Conservation (phyloP, 2,888 invertebrate genomes). For the Dorcus hopei region DNA sequence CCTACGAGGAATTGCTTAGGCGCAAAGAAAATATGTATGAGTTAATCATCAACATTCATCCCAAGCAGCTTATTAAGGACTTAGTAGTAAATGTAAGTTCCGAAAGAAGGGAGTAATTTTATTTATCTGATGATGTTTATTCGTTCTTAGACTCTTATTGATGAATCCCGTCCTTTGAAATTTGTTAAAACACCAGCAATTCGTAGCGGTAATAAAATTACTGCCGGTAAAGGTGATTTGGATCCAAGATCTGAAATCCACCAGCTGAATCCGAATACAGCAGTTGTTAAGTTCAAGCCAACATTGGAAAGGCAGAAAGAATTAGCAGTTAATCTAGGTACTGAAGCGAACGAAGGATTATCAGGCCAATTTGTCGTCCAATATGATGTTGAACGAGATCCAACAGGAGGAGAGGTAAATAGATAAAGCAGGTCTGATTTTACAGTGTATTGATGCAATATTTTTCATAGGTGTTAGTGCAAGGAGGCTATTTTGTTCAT, state of each 20-base stretch:
- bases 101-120: too few relatives aligned
- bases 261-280: constrained; percentile 32
- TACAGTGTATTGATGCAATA: not conserved
- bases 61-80: too few relatives aligned
- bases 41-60: too few relatives aligned
- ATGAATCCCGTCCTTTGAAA: constrained; percentile 61
- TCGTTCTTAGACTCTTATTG: constrained; percentile 19
- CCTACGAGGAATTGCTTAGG: too few relatives aligned
- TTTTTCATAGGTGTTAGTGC: constrained; percentile 54
- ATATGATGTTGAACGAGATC: constrained; percentile 64
- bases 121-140: too few relatives aligned
- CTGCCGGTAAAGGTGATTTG: constrained; percentile 52
- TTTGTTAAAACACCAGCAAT: constrained; percentile 62
- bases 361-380: constrained; percentile 66
- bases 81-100: too few relatives aligned
- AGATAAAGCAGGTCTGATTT: not conserved
- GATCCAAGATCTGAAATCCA: constrained; percentile 39
- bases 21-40: too few relatives aligned
- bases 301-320: constrained; percentile 57
- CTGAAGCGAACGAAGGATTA: constrained; percentile 50
- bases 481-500: constrained; percentile 73
- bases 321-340: constrained; percentile 47
- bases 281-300: constrained; percentile 56
- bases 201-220: constrained; percentile 62
- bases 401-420: constrained; percentile 57